Evolutionary conservation across 2,113 vertebrate genomes (phyloP).

Genomic region (Thalassarche chlororhynchos): DNA sequence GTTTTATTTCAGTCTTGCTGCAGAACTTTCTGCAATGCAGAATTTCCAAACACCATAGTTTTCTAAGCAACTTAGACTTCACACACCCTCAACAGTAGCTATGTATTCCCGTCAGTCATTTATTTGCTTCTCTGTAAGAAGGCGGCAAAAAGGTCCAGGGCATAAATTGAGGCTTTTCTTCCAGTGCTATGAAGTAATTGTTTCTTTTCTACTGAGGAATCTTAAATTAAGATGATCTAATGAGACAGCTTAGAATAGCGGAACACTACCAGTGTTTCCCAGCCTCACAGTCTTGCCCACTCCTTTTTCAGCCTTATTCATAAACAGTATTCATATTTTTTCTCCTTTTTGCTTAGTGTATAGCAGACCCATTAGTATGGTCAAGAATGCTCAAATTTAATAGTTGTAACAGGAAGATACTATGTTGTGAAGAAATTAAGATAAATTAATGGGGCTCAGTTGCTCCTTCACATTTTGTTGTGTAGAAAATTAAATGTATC

Average conservation of each 20-base stretch:
- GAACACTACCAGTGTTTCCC: not conserved
- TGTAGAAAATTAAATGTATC: not conserved
- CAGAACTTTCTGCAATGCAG: not conserved
- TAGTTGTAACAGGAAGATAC: not conserved
- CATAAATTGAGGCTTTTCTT: not conserved
- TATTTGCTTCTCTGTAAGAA: not conserved
- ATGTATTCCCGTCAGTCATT: not conserved
- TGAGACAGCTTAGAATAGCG: not conserved
- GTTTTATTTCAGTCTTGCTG: not conserved
- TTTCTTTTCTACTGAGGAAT: not conserved
- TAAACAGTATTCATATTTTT: not conserved
- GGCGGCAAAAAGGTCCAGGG: not conserved
- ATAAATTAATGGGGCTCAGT: not conserved
- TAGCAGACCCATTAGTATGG: not conserved
- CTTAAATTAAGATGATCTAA: not conserved
- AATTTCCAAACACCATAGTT: not conserved
- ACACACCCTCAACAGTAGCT: not conserved
- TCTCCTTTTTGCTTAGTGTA: not conserved
- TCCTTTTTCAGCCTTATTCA: not conserved
- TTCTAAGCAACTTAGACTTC: not conserved
- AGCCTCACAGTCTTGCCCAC: not conserved
- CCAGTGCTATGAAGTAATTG: not conserved
- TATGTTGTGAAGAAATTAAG: not conserved
- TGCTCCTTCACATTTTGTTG: not conserved
- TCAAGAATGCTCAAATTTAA: not conserved